These are phyloP conservation scores for Blomia tropicalis DNA, from an alignment of 2,888 invertebrate species.

Conservation along the genomic window DNA sequence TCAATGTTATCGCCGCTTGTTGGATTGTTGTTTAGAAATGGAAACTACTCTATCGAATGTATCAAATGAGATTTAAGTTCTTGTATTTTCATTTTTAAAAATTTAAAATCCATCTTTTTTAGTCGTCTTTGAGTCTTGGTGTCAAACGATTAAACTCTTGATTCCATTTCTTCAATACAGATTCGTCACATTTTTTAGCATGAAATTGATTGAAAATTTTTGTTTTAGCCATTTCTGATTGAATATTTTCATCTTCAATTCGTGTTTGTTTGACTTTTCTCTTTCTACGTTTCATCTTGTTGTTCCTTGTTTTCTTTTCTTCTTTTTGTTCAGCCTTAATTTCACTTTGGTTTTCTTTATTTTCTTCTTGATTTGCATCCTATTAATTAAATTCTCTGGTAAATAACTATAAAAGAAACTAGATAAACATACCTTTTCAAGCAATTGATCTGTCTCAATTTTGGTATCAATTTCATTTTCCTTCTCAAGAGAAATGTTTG, in stretches of 20 bases:
- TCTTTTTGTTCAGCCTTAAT: background rate
- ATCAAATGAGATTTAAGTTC: background rate
- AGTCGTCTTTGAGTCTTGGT: background rate
- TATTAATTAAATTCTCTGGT: background rate
- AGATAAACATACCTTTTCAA: too few species aligned
- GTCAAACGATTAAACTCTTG: background rate
- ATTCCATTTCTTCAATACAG: background rate
- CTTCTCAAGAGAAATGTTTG: too few species aligned
- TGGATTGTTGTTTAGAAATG: constrained; percentile 17
- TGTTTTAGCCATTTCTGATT: background rate
- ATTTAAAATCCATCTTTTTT: background rate
- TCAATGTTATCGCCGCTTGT: constrained; percentile 20
- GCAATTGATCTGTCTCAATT: too few species aligned
- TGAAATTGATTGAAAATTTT: background rate
- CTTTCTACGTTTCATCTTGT: background rate
- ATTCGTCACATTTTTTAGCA: background rate
- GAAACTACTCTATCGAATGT: constrained; percentile 15
- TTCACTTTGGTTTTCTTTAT: background rate
- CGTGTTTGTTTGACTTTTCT: background rate
- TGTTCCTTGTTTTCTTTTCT: background rate
- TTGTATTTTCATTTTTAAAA: background rate
- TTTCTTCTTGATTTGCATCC: background rate
- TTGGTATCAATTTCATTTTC: too few species aligned
- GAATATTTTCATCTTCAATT: background rate
- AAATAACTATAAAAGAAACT: too few species aligned